phyloP scores from a whole-genome alignment of 2,797 vertebrate genomes.

The Anas bahamensis region DNA sequence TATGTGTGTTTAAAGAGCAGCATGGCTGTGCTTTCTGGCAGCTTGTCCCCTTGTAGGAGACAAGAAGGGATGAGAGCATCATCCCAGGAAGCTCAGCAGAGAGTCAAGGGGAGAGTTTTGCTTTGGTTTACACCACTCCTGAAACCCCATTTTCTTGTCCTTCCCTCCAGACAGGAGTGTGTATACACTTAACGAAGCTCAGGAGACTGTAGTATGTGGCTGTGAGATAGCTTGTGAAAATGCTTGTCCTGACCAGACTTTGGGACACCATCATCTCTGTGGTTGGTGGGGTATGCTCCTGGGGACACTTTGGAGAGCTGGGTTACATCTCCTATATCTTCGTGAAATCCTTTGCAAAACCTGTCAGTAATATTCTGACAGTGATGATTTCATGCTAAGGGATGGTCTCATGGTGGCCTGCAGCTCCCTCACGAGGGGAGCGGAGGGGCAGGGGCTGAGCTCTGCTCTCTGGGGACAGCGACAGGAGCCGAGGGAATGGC shows the following conservation, averaged over 20 bases:
- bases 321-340: neutral
- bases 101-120: neutral
- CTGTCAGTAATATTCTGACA: neutral
- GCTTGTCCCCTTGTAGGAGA: fast-evolving
- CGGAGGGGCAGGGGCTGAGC: neutral
- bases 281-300: neutral
- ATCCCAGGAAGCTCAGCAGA: fast-evolving
- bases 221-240: neutral
- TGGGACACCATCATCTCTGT: neutral
- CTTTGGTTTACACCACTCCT: neutral
- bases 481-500: neutral
- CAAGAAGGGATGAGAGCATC: neutral
- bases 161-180: neutral
- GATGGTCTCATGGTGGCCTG: neutral
- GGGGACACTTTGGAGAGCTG: fast-evolving
- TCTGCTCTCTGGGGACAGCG: neutral
- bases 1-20: neutral
- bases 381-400: neutral
- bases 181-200: neutral
- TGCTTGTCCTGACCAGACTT: neutral
- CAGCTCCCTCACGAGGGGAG: neutral
- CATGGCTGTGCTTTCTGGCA: fast-evolving
- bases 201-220: neutral
- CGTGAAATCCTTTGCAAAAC: neutral
- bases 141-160: neutral